Base-by-base conservation (phyloP, 2,797 vertebrate genomes). In the Spea hammondii region DNA sequence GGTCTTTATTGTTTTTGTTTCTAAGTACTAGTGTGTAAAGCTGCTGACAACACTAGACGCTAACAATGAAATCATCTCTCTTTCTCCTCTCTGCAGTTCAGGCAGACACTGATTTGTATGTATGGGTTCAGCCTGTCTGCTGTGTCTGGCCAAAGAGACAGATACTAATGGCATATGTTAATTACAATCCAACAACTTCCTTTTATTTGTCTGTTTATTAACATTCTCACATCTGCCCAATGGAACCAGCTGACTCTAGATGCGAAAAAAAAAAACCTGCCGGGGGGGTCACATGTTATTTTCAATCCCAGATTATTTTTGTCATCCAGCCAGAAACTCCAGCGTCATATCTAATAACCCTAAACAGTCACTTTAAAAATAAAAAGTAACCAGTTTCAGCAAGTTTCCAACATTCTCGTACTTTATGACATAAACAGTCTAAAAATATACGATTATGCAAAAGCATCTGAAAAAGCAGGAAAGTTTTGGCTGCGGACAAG, bases 21-120 rank as follows among this genome's bases (percentile, higher is more conserved):
- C 88, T 86, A 90, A 93, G 92, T 91, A 86, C 89, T 89, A 89
- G 88, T 90, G 90, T 94, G 94, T 93, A 95, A 94, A 96, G 93
- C 92, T 94, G 93, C 94, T 96, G 94, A 94, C 93, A 93, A 87
- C 89, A 92, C 88, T 89, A 93, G 92, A 94, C 85, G 32, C 91
- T 95, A 91, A 93, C 94, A 93, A 90, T 93, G 94, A 91, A 91
- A 85, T 89, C 83, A 90, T 87, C 86, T 89, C 88, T 89, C 84
- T 85, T 91, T 91, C 84, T 87, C 86, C 88, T 90, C 88, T 81
- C 50, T 74, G 85, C 88, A 65, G 87, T 77, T 89, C 89, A 78
- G 86, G 89, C 92, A 90, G 92, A 93, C 91, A 70, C 86, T 93
- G 93, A 93, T 94, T 93, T 93, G 91, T 93, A 94, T 94, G 90